Percentiles rank a stretch among this genome's conserved stretches.
These are phyloP conservation scores for Ennomos fuscantarius DNA, from an alignment of 2,888 invertebrate genomes.

Conservation along the genomic window DNA sequence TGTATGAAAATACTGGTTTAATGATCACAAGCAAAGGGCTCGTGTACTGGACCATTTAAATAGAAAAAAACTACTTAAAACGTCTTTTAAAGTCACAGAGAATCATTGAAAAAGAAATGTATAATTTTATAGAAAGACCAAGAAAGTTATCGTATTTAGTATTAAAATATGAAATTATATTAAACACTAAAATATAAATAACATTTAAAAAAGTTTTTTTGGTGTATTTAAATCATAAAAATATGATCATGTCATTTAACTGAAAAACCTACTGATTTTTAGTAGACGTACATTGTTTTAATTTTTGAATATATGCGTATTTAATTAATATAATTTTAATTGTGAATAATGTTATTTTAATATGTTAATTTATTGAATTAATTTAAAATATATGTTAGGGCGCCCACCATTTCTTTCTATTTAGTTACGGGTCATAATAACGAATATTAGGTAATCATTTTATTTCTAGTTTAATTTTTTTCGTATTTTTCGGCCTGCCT, in stretches of 20 bases:
- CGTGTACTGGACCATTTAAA: background rate
- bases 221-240: no score
- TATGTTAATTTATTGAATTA: slow-evolving; percentile 23
- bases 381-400: slow-evolving; percentile 7
- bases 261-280: no score
- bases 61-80: background rate
- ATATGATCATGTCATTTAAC: no score
- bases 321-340: no score
- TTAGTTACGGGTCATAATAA: slow-evolving; percentile 28
- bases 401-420: slow-evolving; percentile 22
- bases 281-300: background rate
- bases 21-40: background rate
- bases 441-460: slow-evolving; percentile 17
- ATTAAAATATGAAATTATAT: slow-evolving; percentile 5
- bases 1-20: background rate
- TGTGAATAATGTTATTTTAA: background rate
- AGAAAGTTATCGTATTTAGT: no score
- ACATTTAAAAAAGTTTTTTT: no score
- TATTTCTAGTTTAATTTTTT: slow-evolving; percentile 9
- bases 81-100: no score
- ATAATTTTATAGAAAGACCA: no score
- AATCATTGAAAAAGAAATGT: no score
- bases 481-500: slow-evolving; percentile 23
- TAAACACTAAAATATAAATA: background rate
- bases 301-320: background rate